These are phyloP conservation scores for Liasis olivaceus DNA, from an alignment of 2,797 vertebrate genomes.

Conservation along the genomic window DNA sequence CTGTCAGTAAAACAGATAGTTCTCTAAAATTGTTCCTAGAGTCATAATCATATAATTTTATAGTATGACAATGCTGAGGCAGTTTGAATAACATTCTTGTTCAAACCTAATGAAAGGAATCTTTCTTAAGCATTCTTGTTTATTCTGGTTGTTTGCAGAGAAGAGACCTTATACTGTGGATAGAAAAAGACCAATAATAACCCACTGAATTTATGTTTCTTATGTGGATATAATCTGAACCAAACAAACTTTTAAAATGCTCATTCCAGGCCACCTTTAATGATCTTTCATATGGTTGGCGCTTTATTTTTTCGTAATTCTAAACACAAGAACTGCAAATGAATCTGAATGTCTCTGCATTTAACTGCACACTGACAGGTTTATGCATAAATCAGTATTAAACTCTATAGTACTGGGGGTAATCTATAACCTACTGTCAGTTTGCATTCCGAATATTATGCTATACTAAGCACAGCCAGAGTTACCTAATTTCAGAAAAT, in stretches of 20 bases:
- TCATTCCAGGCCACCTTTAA: rapidly evolving
- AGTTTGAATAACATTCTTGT: neutral
- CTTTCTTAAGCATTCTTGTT: neutral
- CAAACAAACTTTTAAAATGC: neutral
- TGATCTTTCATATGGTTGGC: neutral
- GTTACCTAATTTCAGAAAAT: slow-evolving; percentile 44
- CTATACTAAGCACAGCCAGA: slow-evolving; percentile 49
- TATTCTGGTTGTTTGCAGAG: rapidly evolving
- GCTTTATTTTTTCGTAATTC: neutral
- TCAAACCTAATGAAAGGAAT: neutral
- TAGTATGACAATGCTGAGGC: neutral
- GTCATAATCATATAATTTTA: slow-evolving; percentile 40
- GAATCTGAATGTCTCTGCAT: neutral
- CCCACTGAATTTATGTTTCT: rapidly evolving
- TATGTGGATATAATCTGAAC: rapidly evolving
- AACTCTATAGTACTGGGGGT: slow-evolving; percentile 43
- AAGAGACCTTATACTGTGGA: neutral
- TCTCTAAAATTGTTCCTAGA: neutral
- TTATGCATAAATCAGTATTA: slow-evolving; percentile 29
- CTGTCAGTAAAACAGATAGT: slow-evolving; percentile 12
- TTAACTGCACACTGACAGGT: neutral
- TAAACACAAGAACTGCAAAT: slow-evolving; percentile 20
- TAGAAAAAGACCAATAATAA: neutral
- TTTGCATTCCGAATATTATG: slow-evolving; percentile 33
- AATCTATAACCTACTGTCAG: slow-evolving; percentile 31